Evolutionary conservation across 2,888 invertebrate species (phyloP).

Genomic region (Xylota segnis): DNA sequence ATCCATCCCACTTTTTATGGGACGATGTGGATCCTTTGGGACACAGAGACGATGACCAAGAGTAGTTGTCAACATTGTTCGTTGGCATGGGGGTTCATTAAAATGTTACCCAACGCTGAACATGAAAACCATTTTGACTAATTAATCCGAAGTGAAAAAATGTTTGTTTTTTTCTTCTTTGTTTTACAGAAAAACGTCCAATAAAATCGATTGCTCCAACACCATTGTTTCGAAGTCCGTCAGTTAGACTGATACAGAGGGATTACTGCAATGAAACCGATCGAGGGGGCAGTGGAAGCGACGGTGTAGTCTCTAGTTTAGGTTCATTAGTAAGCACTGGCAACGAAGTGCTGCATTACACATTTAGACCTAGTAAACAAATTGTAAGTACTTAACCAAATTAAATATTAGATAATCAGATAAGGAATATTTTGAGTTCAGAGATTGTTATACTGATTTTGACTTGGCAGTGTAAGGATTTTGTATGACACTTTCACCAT

Average conservation of each 20-base stretch:
- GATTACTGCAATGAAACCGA: constrained; percentile 83
- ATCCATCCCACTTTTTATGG: background rate
- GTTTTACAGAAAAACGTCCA: constrained; percentile 83
- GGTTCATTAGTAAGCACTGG: constrained; percentile 82
- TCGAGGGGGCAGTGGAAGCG: constrained; percentile 79
- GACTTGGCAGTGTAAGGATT: no score
- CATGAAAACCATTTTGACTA: constrained; percentile 40
- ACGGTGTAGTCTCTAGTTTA: constrained; percentile 78
- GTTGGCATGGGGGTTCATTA: constrained; percentile 35
- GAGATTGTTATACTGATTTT: no score
- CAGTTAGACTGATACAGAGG: constrained; percentile 83
- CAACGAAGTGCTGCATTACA: constrained; percentile 84
- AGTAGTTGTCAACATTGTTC: constrained; percentile 14
- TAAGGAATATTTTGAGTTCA: no score
- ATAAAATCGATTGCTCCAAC: constrained; percentile 83
- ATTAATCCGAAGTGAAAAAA: constrained; percentile 38
- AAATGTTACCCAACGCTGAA: constrained; percentile 39
- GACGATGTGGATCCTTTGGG: background rate
- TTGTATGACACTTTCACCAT: no score
- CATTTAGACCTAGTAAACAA: constrained; percentile 85
- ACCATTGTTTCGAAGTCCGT: constrained; percentile 84
- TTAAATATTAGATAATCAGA: background rate
- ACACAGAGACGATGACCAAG: background rate
- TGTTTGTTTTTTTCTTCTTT: constrained; percentile 33
- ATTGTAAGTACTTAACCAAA: constrained; percentile 82